Conservation (phyloP, 2,113 vertebrate genomes). For the Motacilla tschutschensis region DNA sequence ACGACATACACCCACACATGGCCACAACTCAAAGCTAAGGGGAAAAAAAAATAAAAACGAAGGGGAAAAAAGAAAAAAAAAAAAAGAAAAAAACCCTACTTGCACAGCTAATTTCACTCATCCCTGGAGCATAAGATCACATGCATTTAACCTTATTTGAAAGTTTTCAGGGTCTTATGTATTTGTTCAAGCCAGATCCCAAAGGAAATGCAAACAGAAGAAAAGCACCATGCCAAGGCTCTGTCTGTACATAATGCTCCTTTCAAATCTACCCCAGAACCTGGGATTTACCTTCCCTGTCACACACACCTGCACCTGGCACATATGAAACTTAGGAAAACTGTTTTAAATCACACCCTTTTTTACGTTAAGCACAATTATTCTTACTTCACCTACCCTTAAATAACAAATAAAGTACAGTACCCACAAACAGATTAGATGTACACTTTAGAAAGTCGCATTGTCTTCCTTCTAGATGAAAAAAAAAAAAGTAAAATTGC, state of each 20-base stretch:
- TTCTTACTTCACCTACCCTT: neutral
- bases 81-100: rapidly evolving
- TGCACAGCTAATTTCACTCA: neutral
- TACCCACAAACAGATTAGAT: neutral
- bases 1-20: neutral
- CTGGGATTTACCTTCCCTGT: slow-evolving; percentile 9
- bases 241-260: neutral
- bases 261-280: neutral
- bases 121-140: neutral
- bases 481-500: neutral
- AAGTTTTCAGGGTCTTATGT: neutral
- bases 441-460: neutral
- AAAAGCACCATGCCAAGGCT: neutral
- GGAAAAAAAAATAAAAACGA: neutral
- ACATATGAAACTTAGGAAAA: neutral
- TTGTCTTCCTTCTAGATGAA: neutral
- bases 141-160: neutral
- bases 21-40: neutral
- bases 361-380: neutral
- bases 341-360: neutral
- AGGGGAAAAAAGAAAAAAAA: rapidly evolving
- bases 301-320: neutral
- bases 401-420: neutral
- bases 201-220: neutral
- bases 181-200: neutral